Base-by-base conservation (phyloP, 2,888 invertebrate genomes). In the Marronus borbonicus region DNA sequence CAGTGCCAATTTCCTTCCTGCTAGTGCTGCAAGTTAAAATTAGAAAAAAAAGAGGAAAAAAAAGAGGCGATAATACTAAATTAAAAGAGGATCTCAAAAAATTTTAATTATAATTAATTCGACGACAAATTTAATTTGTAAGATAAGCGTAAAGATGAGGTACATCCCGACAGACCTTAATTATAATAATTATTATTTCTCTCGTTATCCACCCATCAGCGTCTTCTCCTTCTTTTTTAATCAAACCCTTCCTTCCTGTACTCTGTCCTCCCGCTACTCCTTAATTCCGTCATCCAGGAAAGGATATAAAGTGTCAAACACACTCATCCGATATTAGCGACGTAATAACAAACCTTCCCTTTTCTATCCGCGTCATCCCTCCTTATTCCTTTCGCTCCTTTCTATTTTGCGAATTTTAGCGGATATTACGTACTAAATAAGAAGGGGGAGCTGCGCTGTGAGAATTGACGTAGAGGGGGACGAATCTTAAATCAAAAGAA, bases 111-210 rank as follows among this genome's bases (percentile, higher is more conserved):
- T 52, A n/a, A 52, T 17, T 52, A 17, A 52, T 52, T 7, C 5
- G 7, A 17, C 5, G 17, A 3, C 5, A n/a, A 52, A 17, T n/a
- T 52, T 52, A 17, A 52, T 12, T 60, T 60, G n/a, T 24, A 17
- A 17, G 17, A 17, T 17, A 60, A 24, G n/a, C 2, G 24, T 17
- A 58, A 17, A 10, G 3, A 20, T 8, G 8, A 24, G 58, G 20
- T 3, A 58, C 4, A 12, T 10, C 20, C 3, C 12, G 5, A n/a
- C 0, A 60, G 44, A 68, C 20, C 20, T 50, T 68, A 49, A 68
- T 50, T 28, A 68, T 24, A 68, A 3, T 49, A 68, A 68, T 68
- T 68, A 44, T 49, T 68, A 44, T 66, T 44, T 17, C 20, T 31
- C 5, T 66, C 44, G 17, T 24, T 50, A 68, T 49, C 24, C 44